Base-by-base conservation (phyloP, 2,888 invertebrate genomes). In the Erebia epiphron region DNA sequence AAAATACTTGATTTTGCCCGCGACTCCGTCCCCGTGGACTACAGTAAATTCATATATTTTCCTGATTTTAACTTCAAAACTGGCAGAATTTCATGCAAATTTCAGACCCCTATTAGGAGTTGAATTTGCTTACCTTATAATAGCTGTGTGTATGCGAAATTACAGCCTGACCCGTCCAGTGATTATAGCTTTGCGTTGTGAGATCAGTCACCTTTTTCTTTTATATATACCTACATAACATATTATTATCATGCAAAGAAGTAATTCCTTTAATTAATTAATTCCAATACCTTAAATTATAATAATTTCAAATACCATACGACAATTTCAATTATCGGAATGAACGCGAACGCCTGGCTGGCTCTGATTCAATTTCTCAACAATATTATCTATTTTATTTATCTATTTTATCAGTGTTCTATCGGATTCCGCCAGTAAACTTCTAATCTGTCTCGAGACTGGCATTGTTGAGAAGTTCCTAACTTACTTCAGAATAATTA, bases 241-340 rank as follows among this genome's bases (percentile, higher is more conserved):
- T 5, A 35, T 35, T 5, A 35, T 35, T 35, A 7, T 35, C 35
- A 7, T 35, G 35, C 35, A 35, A 35, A 35, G 35, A 35, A 35
- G 35, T 35, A 35, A 35, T n/a, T n/a, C n/a, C n/a, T n/a, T n/a
- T n/a, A n/a, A n/a, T 35, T 0, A 35, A 35, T 5, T 50, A n/a
- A n/a, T 50, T 50, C 50, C 2, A 14, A 7, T 2, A 50, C 14
- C 50, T 35, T 35, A 35, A n/a, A 58, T 58, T 26, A n/a, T 35
- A 57, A 18, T 57, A 14, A 58, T 35, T 35, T 58, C 58, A 35
- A 35, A n/a, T 10, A 60, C n/a, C 14, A 9, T 49, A 21, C 18
- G 49, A 62, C 49, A 62, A 62, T 49, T 62, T 49, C 49, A 62
- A 62, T 62, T 62, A 62, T 46, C 49, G 49, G 62, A 49, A 61